Base-by-base conservation (phyloP, 2,888 invertebrate genomes). In the Hypolimnas misippus region DNA sequence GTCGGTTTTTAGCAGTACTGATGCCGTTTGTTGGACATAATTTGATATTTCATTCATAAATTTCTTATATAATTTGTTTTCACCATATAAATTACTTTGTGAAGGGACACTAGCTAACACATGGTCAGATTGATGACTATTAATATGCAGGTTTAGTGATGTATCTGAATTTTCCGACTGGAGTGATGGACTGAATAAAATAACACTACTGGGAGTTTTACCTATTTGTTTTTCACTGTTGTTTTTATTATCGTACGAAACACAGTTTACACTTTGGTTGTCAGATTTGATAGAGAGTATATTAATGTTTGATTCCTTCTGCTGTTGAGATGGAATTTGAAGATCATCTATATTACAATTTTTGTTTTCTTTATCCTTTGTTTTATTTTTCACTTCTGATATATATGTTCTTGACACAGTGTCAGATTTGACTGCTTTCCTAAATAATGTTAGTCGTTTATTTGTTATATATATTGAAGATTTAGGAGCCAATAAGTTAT, bases 391-490 rank as follows among this genome's bases (percentile, higher is more conserved):
- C 16, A 73, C 74, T 66, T 79, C 76, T 66, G 73, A 68, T 54
- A 82, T 68, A 19, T 73, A 44, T 29, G 82, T 73, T 63, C 91
- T 81, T 16, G 84, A 87, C 63, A 88, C 76, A 33, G 88, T 90
- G 77, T 88, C 83, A 12, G 91, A 89, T 68, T 76, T 73, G 61
- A 89, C 75, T 21, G 84, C 80, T 68, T 87, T 90, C 16, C 83
- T 81, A 68, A 86, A 83, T 63, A 90, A 73, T 62, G 87, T 89
- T 63, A 90, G 71, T 21, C 89, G 79, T 63, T 83, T 78, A 35
- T 71, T 74, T 56, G 87, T 86, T 53, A 89, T 73, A 52, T 73
- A 76, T 58, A 78, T 76, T 54, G 40, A 33, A 35, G 67, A 73
- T 51, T 70, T 72, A 40, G 53, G 59, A 6, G 19, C 33, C 38